These are phyloP conservation scores for Aythya fuligula DNA, from an alignment of 2,797 vertebrate species.

Conservation along the genomic window DNA sequence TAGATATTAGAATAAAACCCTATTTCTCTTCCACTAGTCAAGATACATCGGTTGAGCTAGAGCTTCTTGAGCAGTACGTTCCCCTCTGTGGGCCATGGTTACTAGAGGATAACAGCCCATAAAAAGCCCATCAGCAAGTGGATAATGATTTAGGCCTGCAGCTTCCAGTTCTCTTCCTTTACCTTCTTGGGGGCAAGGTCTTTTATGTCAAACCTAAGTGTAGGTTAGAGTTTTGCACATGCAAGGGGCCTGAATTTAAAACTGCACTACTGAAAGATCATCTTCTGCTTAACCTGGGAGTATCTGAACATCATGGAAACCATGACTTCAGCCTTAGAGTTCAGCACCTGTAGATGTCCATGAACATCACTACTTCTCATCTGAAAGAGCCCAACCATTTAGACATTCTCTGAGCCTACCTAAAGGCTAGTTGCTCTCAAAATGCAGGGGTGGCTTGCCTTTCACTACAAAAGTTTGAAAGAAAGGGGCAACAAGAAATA, in stretches of 20 bases:
- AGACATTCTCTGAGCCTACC: background rate
- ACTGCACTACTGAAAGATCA: background rate
- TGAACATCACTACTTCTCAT: background rate
- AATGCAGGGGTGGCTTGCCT: background rate
- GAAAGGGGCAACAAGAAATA: background rate
- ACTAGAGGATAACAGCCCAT: background rate
- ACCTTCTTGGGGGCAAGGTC: background rate
- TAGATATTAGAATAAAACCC: background rate
- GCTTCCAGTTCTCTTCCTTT: background rate
- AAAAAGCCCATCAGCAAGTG: background rate
- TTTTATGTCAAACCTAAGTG: background rate
- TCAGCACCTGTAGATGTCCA: background rate
- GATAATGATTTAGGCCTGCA: background rate
- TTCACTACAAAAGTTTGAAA: background rate
- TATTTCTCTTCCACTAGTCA: rapidly evolving
- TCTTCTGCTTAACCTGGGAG: background rate
- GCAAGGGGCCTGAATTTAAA: background rate
- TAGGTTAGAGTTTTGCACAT: background rate
- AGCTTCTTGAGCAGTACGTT: background rate
- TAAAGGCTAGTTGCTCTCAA: background rate
- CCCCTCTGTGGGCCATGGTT: background rate
- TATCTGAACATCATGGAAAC: background rate
- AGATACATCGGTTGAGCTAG: background rate
- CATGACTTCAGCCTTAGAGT: background rate
- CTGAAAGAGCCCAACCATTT: background rate